Conservation (phyloP, 1,140 invertebrate genomes). For the Brachionus plicatilis region DNA sequence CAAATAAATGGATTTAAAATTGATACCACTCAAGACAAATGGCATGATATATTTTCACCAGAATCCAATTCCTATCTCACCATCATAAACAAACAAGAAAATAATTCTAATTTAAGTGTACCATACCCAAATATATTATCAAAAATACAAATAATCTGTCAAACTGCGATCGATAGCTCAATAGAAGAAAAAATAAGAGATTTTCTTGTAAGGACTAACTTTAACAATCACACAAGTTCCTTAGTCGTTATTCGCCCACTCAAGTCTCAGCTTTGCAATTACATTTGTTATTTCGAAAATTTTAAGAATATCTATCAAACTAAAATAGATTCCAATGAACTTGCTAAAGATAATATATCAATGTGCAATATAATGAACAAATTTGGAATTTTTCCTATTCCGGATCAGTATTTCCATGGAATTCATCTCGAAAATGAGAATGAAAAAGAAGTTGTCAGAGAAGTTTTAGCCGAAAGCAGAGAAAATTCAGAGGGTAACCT, state of each 20-base stretch:
- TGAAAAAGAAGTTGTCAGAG: not conserved
- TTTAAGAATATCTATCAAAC: not conserved
- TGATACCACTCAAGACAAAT: not conserved
- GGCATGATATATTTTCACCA: slow-evolving; percentile 14
- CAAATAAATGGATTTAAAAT: slow-evolving; percentile 23
- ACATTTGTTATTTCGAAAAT: slow-evolving; percentile 36
- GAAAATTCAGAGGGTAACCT: not conserved
- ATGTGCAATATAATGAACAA: not conserved
- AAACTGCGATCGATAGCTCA: not conserved
- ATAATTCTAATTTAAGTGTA: not conserved
- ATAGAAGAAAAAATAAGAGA: not conserved
- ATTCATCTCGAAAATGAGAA: not conserved
- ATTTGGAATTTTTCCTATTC: not conserved
- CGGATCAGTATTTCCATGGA: not conserved
- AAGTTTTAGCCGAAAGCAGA: not conserved
- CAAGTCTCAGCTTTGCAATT: slow-evolving; percentile 7
- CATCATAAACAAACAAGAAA: not conserved
- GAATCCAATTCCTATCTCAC: not conserved
- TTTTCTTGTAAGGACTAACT: not conserved
- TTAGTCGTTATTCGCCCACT: not conserved
- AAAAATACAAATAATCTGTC: not conserved
- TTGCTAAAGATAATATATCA: not conserved
- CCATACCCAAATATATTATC: not conserved
- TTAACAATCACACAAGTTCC: not conserved
- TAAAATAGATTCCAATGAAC: not conserved